Evolutionary conservation across 2,888 invertebrate genomes (phyloP).

Genomic region (Artemia sinica): DNA sequence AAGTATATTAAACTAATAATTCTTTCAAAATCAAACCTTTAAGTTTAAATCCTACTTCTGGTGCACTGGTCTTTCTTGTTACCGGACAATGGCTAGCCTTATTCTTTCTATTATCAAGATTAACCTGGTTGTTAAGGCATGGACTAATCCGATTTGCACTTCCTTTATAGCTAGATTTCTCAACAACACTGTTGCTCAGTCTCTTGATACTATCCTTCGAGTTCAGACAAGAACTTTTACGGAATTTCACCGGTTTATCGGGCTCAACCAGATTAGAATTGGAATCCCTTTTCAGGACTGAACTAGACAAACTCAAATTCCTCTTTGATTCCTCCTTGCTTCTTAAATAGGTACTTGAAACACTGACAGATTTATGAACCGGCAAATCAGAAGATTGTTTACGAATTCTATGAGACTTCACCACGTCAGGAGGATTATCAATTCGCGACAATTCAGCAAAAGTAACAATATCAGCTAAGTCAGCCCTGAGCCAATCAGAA

Average conservation of each 20-base stretch:
- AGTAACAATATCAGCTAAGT: conserved; percentile 2
- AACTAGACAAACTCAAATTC: conserved; percentile 6
- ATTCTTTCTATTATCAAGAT: not conserved
- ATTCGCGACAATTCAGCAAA: conserved; percentile 2
- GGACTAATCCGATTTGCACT: not conserved
- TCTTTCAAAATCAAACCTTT: too few species aligned
- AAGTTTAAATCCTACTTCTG: not conserved
- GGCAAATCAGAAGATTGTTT: not conserved
- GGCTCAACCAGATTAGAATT: not conserved
- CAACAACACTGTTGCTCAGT: not conserved
- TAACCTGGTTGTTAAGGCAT: not conserved
- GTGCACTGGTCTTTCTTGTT: not conserved
- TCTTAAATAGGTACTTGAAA: not conserved
- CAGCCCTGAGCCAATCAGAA: not conserved
- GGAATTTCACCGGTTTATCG: not conserved
- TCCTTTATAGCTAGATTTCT: not conserved
- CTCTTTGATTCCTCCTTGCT: not conserved
- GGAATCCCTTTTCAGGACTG: conserved; percentile 7
- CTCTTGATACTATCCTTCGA: conserved; percentile 7
- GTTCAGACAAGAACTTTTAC: not conserved
- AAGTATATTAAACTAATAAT: too few species aligned
- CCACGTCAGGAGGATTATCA: conserved; percentile 8
- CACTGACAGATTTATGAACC: conserved; percentile 10
- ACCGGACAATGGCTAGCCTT: conserved; percentile 3
- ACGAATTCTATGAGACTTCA: not conserved